Base-by-base conservation (phyloP, 2,797 vertebrate species). In the Helarctos malayanus region DNA sequence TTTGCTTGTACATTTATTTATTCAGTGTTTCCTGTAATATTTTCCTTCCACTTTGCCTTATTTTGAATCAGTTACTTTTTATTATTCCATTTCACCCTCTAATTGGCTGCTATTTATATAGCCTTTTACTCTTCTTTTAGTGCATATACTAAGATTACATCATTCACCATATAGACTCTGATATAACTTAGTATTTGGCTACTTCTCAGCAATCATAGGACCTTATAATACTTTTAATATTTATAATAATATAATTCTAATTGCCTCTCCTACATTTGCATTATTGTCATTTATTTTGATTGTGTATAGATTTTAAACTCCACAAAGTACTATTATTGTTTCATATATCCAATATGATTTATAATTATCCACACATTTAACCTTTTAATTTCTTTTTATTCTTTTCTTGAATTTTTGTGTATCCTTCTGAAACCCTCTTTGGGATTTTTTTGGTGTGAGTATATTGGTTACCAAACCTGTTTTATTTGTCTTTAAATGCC, bases 361-460 rank as follows among this genome's bases (percentile, higher is more conserved):
- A 68, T 2, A 69, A 91, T 93, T 87, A 57, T 79, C 9, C 38
- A 79, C 59, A 16, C 27, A 59, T 59, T 95, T 92, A 83, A 71
- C 0, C 29, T 87, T 93, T 93, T 5, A 56, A 78, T 52, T 91
- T 6, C 13, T 94, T 95, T 94, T 90, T 61, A 71, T 86, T 94
- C 38, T 69, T 76, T 71, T 76, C 52, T 75, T 94, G 9, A 82
- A 87, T 83, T 93, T 94, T 47, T 87, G 9, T 87, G 7, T 94
- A 21, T 23, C 21, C 2, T 54, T 91, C 13, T 73, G 9, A 19
- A 93, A 63, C 8, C 27, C 19, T 88, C 19, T 88, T 79, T 59
- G 21, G 10, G 3, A 57, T 81, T 68, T 81, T 68, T 75, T 54
- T 54, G 7, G 35, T 89, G 15, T 94, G 63, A 84, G 32, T 68